These are phyloP conservation scores for Melieria omissa DNA, from an alignment of 2,888 invertebrate genomes.

Conservation along the genomic window DNA sequence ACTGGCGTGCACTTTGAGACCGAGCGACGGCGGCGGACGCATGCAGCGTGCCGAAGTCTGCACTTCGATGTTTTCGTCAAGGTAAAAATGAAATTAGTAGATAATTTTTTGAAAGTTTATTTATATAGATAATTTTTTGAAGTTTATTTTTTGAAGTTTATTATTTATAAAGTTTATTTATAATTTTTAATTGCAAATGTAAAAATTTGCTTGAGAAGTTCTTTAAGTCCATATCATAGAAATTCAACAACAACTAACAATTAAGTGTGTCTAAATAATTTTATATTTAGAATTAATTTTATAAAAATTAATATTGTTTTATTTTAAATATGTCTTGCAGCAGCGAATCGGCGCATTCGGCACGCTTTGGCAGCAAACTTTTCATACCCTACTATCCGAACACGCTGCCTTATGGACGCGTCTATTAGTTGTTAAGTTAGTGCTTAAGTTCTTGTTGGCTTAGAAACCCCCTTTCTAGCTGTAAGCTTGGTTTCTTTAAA, in stretches of 20 bases:
- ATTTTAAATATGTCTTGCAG: slow-evolving; percentile 49
- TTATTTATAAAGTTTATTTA: too few species aligned
- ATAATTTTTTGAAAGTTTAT: too few species aligned
- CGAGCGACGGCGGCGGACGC: slow-evolving; percentile 45
- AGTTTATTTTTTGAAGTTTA: too few species aligned
- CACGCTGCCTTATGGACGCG: slow-evolving; percentile 64
- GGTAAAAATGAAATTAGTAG: too few species aligned
- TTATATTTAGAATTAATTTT: not conserved
- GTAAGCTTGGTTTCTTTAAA: slow-evolving; percentile 47
- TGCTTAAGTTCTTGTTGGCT: not conserved
- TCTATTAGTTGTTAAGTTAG: slow-evolving; percentile 53
- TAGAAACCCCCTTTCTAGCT: slow-evolving; percentile 1
- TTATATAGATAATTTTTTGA: too few species aligned
- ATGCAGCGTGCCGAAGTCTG: slow-evolving; percentile 57
- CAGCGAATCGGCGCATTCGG: slow-evolving; percentile 65
- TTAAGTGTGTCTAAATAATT: too few species aligned
- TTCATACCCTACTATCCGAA: slow-evolving; percentile 65
- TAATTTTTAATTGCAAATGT: too few species aligned
- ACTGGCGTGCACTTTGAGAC: slow-evolving; percentile 35
- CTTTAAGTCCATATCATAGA: too few species aligned
- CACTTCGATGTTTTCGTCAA: slow-evolving; percentile 64
- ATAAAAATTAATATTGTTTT: not conserved
- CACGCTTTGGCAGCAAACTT: slow-evolving; percentile 62
- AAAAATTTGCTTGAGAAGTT: too few species aligned
- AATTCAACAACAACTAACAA: too few species aligned